Conservation (phyloP, 1,140 invertebrate genomes). For the Teleogryllus occipitalis region DNA sequence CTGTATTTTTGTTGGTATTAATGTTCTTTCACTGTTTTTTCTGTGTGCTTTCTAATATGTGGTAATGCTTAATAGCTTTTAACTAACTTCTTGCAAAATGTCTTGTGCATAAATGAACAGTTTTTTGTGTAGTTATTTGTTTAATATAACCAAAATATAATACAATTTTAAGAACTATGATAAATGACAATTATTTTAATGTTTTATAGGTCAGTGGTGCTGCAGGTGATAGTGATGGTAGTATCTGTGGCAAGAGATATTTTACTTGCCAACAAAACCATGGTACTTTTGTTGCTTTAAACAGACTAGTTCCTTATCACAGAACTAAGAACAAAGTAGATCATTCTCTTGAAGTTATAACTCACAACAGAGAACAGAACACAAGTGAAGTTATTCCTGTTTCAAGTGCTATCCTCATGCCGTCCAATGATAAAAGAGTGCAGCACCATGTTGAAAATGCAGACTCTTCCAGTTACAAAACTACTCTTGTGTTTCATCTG, state of each 20-base stretch:
- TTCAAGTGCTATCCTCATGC: slow-evolving; percentile 13
- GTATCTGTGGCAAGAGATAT: slow-evolving; percentile 9
- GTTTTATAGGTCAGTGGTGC: neutral
- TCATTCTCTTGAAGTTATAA: neutral
- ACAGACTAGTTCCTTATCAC: slow-evolving; percentile 6
- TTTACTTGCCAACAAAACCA: slow-evolving; percentile 9
- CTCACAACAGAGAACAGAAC: no score
- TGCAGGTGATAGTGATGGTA: slow-evolving; percentile 9
- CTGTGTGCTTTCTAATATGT: neutral
- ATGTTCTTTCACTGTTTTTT: neutral
- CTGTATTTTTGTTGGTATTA: no score
- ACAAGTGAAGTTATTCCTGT: neutral
- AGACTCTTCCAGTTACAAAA: slow-evolving; percentile 17
- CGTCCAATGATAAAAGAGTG: slow-evolving; percentile 18
- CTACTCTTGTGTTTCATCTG: slow-evolving; percentile 20
- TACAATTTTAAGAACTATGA: neutral
- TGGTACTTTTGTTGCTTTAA: slow-evolving; percentile 18
- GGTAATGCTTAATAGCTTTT: neutral
- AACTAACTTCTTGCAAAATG: neutral
- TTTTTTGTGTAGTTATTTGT: neutral
- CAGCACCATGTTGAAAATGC: slow-evolving; percentile 9
- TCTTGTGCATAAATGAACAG: neutral
- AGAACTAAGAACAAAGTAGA: neutral
- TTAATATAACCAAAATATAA: no score
- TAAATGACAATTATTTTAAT: neutral